These are phyloP conservation scores for Proisotoma minuta DNA, from an alignment of 2,888 invertebrate genomes.

Conservation along the genomic window DNA sequence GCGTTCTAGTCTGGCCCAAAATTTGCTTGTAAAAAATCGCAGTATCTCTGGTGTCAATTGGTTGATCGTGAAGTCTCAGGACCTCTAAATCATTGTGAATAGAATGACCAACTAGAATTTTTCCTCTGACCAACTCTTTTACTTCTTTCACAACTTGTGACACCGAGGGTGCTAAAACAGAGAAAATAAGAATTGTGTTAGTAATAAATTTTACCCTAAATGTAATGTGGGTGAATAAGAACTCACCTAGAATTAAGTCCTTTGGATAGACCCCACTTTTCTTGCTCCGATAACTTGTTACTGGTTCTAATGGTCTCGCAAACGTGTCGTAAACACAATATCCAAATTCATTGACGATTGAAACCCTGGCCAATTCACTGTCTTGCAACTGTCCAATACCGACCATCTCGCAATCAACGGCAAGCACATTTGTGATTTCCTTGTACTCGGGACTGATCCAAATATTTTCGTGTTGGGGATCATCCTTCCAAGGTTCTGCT, in stretches of 20 bases:
- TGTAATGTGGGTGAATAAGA: too few relatives aligned
- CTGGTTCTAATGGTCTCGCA: background rate
- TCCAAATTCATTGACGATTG: slow-evolving; percentile 15
- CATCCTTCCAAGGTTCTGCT: background rate
- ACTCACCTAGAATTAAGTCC: slow-evolving; percentile 7
- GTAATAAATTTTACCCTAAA: background rate
- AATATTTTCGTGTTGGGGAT: too few relatives aligned
- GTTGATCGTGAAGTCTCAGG: slow-evolving; percentile 1
- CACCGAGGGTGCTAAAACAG: background rate
- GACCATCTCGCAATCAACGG: slow-evolving; percentile 19
- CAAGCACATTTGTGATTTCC: background rate
- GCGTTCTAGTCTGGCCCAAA: background rate
- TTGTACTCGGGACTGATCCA: background rate
- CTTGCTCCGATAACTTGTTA: slow-evolving; percentile 5
- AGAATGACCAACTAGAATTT: slow-evolving; percentile 13
- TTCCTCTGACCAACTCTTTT: background rate
- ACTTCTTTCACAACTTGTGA: background rate
- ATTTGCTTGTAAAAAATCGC: slow-evolving; percentile 6
- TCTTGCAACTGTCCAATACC: slow-evolving; percentile 4
- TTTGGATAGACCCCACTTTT: slow-evolving; percentile 8
- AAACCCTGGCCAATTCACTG: slow-evolving; percentile 2
- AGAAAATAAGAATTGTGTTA: background rate
- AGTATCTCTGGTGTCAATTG: slow-evolving; percentile 6
- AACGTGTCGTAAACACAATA: slow-evolving; percentile 10
- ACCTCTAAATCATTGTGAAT: slow-evolving; percentile 18